Percentiles rank a stretch among this genome's conserved stretches.
These are phyloP conservation scores for Amniataba percoides DNA, from an alignment of 2,797 vertebrate species.

Conservation along the genomic window DNA sequence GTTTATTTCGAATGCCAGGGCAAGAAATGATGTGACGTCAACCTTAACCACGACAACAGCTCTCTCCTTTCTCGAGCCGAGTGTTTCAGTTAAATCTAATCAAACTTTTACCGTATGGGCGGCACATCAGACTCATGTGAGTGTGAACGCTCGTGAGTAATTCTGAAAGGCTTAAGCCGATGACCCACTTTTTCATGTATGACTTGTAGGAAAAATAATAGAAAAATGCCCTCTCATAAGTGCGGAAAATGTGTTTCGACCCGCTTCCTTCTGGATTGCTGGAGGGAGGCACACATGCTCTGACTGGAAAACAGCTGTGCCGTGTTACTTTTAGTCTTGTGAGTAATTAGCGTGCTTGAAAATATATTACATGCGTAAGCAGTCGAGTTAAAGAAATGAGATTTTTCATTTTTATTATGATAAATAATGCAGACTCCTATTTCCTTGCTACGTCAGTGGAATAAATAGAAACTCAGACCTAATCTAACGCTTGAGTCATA, in stretches of 20 bases:
- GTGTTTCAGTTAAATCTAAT: constrained; percentile 8
- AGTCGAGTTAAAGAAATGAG: constrained; percentile 21
- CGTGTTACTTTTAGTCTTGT: constrained; percentile 44
- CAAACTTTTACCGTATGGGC: background rate
- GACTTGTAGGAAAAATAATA: constrained; percentile 6
- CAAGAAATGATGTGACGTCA: background rate
- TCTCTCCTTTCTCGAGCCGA: background rate
- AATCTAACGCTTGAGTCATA: constrained; percentile 46
- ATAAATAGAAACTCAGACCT: constrained; percentile 12
- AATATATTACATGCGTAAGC: constrained; percentile 34
- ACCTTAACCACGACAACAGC: background rate
- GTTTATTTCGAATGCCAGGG: constrained; percentile 1
- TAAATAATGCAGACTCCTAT: constrained; percentile 24
- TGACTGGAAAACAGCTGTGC: constrained; percentile 61
- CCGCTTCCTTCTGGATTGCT: constrained; percentile 29
- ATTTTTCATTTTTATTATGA: constrained; percentile 33
- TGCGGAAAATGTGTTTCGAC: constrained; percentile 29
- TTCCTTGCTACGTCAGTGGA: constrained; percentile 18
- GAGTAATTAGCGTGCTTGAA: constrained; percentile 50
- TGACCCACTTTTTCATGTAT: constrained; percentile 9
- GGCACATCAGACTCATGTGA: background rate
- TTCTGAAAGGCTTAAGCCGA: constrained; percentile 5
- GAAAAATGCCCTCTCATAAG: constrained; percentile 14
- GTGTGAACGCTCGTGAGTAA: background rate
- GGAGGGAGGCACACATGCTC: constrained; percentile 41